Evolutionary conservation across 2,113 vertebrate species (phyloP), one percentile per base, ranked within the genome.

Genomic region (Amblyopsis rosae): DNA sequence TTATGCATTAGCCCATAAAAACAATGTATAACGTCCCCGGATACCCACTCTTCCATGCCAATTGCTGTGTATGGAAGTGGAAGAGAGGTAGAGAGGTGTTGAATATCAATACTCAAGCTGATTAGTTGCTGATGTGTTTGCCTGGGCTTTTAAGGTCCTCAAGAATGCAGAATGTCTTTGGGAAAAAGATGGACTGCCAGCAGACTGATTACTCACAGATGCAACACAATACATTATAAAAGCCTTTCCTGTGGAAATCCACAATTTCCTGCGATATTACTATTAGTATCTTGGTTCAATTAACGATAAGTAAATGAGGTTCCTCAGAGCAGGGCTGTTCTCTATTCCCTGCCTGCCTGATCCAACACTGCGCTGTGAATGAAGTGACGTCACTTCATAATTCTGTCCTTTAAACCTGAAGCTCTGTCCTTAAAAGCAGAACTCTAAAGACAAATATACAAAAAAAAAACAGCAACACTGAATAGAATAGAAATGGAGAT

Each of bases 401-500:
- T 12, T 11, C 15, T 11, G 35, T 54, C 19, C 54, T 19, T 59
- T 33, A 72, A 53, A 26, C 54, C 33, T 47, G 33, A 5, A 26
- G 26, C 2, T 26, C 26, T 2, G 26, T 26, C 26, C 15, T 54
- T 47, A 17, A 49, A 13, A 26, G 45, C 4, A 58, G 50, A 51
- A 65, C 65, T 56, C 8, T 4, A 55, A 1, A n/a, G 51, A 17
- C 16, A 41, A 41, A 65, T 50, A 54, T 50, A 54, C 2, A 26
- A 26, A 26, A 56, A 51, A 26, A 57, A 54, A 54, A 7, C 13
- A 54, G 6, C 13, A 54, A 53, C 61, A 50, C 16, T 51, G 8
- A 4, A 48, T 57, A 15, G 26, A 76, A 65, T 67, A 59, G 60
- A 26, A 68, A 26, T 57, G 10, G 65, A 68, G 32, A 65, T 64